Percentiles rank a stretch among this genome's conserved stretches.
Evolutionary conservation across 2,888 invertebrate genomes (phyloP).

Genomic region (Xylophagus ater): DNA sequence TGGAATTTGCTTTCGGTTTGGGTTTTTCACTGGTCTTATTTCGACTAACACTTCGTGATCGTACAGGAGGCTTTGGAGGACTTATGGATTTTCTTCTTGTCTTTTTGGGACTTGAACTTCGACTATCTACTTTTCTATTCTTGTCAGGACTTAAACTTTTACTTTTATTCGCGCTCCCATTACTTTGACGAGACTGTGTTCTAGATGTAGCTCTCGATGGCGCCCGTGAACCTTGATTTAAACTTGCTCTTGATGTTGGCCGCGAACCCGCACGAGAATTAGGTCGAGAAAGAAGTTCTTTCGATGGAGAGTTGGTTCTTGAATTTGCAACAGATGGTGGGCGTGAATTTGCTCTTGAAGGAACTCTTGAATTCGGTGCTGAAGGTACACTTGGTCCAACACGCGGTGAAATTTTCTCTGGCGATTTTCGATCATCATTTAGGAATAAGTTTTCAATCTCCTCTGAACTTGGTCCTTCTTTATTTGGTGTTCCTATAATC

Average conservation of each 20-base stretch:
- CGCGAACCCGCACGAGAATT: conserved; percentile 25
- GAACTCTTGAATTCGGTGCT: conserved; percentile 20
- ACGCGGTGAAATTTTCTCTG: conserved; percentile 34
- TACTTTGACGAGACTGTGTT: conserved; percentile 18
- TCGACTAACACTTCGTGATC: conserved; percentile 9
- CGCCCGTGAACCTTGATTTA: conserved; percentile 21
- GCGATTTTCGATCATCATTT: conserved; percentile 22
- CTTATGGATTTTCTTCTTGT: conserved; percentile 27
- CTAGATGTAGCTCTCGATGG: conserved; percentile 24
- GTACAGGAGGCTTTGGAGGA: conserved; percentile 19
- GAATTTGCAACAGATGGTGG: conserved; percentile 21
- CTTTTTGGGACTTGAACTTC: conserved; percentile 24
- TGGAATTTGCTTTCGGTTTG: background rate
- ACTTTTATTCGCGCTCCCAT: background rate
- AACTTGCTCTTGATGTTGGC: conserved; percentile 26
- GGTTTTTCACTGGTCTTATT: conserved; percentile 1
- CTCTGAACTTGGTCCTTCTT: conserved; percentile 25
- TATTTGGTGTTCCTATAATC: conserved; percentile 38
- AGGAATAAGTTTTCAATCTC: conserved; percentile 21
- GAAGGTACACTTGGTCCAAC: conserved; percentile 20
- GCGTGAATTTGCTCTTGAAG: conserved; percentile 12
- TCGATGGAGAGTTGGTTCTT: conserved; percentile 23
- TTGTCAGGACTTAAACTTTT: conserved; percentile 22
- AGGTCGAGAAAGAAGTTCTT: conserved; percentile 24
- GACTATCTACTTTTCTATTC: conserved; percentile 19